Conservation (phyloP, 2,888 invertebrate genomes). For the Mylabris sibirica region DNA sequence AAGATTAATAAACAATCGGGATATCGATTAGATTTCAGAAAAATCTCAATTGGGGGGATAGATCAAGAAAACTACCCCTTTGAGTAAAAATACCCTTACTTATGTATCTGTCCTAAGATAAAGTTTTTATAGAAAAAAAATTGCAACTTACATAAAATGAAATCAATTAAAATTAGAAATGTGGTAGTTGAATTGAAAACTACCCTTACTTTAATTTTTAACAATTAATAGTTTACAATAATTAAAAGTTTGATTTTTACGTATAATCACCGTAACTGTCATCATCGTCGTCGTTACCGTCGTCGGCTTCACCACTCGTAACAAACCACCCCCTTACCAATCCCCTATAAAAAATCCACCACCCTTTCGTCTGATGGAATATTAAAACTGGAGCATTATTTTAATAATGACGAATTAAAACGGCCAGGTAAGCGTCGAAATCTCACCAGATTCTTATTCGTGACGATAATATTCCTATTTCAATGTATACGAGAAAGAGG, state of each 20-base stretch:
- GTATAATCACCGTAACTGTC: background rate
- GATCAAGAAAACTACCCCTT: too few species aligned
- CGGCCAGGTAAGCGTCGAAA: conserved; percentile 58
- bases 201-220: background rate
- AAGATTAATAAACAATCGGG: too few species aligned
- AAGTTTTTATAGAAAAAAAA: background rate
- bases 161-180: background rate
- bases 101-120: too few species aligned
- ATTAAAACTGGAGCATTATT: conserved; percentile 63
- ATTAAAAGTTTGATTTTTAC: background rate
- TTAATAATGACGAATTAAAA: conserved; percentile 64
- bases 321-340: background rate
- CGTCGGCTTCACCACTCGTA: background rate
- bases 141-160: background rate
- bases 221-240: background rate
- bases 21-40: too few species aligned
- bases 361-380: conserved; percentile 56
- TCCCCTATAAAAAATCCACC: background rate
- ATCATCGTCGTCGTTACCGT: background rate
- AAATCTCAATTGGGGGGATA: too few species aligned
- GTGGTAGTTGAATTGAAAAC: background rate
- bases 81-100: background rate
- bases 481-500: background rate
- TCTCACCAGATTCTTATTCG: conserved; percentile 47
- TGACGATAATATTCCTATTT: background rate